These are phyloP conservation scores for Heliocidaris tuberculata DNA, from an alignment of 35 echinoderm and acorn worm species.

Conservation along the genomic window DNA sequence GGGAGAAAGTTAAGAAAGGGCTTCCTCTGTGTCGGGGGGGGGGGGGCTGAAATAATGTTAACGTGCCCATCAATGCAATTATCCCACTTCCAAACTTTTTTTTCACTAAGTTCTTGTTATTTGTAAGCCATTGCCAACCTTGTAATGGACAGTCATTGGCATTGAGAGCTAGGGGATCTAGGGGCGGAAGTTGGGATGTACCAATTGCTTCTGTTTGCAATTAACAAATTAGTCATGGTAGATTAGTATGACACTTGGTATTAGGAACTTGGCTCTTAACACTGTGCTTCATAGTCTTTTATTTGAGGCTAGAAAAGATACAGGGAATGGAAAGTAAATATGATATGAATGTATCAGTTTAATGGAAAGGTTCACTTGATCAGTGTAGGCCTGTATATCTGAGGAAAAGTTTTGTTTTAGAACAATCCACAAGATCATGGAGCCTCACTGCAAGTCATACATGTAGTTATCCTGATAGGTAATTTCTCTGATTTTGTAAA, in stretches of 20 bases:
- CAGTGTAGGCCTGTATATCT: no score
- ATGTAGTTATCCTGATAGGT: no score
- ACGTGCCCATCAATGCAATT: background rate
- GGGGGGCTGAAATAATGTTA: no score
- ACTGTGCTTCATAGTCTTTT: background rate
- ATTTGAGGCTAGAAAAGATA: no score
- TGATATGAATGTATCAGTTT: background rate
- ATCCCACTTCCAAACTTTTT: background rate
- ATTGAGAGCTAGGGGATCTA: background rate
- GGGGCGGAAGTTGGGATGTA: conserved; percentile 24
- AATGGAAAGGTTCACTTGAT: background rate
- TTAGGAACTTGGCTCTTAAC: background rate
- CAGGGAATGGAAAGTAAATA: background rate
- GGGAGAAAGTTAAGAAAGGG: no score
- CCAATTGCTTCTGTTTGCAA: conserved; percentile 49
- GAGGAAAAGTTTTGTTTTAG: background rate
- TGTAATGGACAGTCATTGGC: background rate
- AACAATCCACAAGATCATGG: background rate
- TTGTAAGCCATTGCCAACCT: background rate
- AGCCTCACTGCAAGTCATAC: background rate
- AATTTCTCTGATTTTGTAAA: no score
- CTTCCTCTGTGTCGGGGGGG: no score
- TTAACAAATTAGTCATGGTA: conserved; percentile 41
- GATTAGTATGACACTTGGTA: background rate
- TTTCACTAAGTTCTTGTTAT: background rate